Base-by-base conservation (phyloP, 1,140 invertebrate genomes). In the Eriosoma lanigerum region DNA sequence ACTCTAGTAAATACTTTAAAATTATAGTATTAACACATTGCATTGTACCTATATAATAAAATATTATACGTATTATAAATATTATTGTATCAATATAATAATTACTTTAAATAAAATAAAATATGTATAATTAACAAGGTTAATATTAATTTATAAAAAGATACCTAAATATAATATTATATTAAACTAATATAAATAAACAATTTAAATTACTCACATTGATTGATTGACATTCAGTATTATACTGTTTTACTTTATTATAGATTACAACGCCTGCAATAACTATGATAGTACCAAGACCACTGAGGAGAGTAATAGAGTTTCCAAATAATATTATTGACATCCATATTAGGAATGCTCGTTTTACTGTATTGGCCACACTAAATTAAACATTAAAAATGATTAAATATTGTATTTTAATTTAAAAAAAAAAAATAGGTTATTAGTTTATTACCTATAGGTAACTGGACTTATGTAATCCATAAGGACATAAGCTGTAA, bases 381-480 rank as follows among this genome's bases (percentile, higher is more conserved):
- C 93, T 95, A 87, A 82, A 82, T 62, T 29, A 78, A 38, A 38
- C 21, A 68, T 46, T 29, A 78, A 89, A 89, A 50, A 83, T 81
- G 80, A 82, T 21, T 66, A 48, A 17, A 58, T 56, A 38, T n/a
- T n/a, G n/a, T n/a, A n/a, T 73, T 60, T 32, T 17, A 15, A 64
- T 44, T 26, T 60, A 26, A 72, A 29, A 62, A 19, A 13, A n/a
- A 19, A 66, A 48, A 48, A 44, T 68, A 38, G n/a, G 8, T 38
- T 38, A 62, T 17, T 32, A 46, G n/a, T 12, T 44, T 12, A 83
- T 86, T 87, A 94, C 93, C 93, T 94, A 84, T 95, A 93, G 50
- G 93, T 94, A 17, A 95, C 92, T 54, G 93, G 93, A 86, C 91
- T 93, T 84, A 95, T 93, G 84, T 93, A 94, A 84, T 92, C 92